phyloP scores from a whole-genome alignment of 2,797 vertebrate genomes.

The Fundulus diaphanus region DNA sequence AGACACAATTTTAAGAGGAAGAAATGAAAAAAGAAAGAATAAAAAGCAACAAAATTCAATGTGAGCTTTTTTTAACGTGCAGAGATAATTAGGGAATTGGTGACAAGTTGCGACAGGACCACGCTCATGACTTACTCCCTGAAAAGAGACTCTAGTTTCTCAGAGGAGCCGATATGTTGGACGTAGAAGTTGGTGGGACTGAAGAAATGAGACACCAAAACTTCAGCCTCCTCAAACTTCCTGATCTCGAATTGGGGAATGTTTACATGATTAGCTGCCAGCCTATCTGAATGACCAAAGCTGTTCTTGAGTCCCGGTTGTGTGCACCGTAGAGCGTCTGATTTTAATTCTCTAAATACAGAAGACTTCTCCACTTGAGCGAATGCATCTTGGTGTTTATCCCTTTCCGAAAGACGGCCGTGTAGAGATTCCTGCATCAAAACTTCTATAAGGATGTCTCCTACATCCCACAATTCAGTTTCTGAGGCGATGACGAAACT shows the following conservation, averaged over 20 bases:
- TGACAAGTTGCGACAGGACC: slow-evolving; percentile 13
- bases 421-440: not conserved
- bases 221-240: slow-evolving; percentile 77
- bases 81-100: slow-evolving; percentile 52
- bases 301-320: slow-evolving; percentile 8
- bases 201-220: slow-evolving; percentile 75
- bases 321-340: slow-evolving; percentile 1
- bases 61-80: slow-evolving; percentile 42
- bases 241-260: slow-evolving; percentile 74
- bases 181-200: slow-evolving; percentile 78
- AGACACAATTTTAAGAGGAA: slow-evolving; percentile 35
- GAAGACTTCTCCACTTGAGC: slow-evolving; percentile 3
- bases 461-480: slow-evolving; percentile 81
- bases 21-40: slow-evolving; percentile 34
- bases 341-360: slow-evolving; percentile 6
- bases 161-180: slow-evolving; percentile 59
- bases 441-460: slow-evolving; percentile 60
- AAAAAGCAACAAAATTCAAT: not conserved
- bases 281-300: not conserved
- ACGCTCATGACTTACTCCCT: slow-evolving; percentile 55
- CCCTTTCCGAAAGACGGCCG: slow-evolving; percentile 2
- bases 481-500: slow-evolving; percentile 75
- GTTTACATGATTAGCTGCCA: not conserved
- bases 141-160: slow-evolving; percentile 64
- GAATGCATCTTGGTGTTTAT: not conserved